Conservation (phyloP, 2,888 invertebrate genomes). For the Melinaea menophilus region DNA sequence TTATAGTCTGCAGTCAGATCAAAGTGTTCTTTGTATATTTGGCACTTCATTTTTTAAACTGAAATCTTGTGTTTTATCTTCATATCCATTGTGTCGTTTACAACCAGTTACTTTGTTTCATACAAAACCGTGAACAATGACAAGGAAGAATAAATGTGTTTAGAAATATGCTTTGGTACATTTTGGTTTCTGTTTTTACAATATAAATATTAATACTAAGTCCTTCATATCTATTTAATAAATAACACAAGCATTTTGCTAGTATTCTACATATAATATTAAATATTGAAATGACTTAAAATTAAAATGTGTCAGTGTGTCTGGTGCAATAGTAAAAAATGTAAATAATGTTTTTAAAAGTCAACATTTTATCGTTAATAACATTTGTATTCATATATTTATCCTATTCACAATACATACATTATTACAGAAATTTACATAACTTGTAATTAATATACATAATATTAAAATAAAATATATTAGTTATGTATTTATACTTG, state of each 20-base stretch:
- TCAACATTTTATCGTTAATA: too few species aligned
- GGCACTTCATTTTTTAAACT: neutral
- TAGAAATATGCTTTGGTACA: neutral
- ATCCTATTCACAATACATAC: neutral
- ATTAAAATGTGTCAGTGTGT: neutral
- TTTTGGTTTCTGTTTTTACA: neutral
- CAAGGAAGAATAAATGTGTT: slow-evolving; percentile 2
- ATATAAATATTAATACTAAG: neutral
- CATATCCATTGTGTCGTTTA: slow-evolving; percentile 11
- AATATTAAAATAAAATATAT: too few species aligned
- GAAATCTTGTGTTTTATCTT: slow-evolving; percentile 5
- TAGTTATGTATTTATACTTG: too few species aligned
- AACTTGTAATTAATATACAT: too few species aligned
- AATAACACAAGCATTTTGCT: neutral
- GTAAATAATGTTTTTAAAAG: too few species aligned
- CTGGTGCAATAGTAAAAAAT: too few species aligned
- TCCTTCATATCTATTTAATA: neutral
- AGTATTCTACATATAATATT: neutral
- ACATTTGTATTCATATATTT: too few species aligned
- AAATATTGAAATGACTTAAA: neutral
- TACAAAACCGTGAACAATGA: slow-evolving; percentile 11
- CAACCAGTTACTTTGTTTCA: slow-evolving; percentile 10
- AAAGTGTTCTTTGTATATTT: slow-evolving; percentile 11
- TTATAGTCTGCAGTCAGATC: neutral
- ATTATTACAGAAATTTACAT: neutral